These are phyloP conservation scores for Saturnia japonica DNA, from an alignment of 2,888 invertebrate species.

Conservation along the genomic window DNA sequence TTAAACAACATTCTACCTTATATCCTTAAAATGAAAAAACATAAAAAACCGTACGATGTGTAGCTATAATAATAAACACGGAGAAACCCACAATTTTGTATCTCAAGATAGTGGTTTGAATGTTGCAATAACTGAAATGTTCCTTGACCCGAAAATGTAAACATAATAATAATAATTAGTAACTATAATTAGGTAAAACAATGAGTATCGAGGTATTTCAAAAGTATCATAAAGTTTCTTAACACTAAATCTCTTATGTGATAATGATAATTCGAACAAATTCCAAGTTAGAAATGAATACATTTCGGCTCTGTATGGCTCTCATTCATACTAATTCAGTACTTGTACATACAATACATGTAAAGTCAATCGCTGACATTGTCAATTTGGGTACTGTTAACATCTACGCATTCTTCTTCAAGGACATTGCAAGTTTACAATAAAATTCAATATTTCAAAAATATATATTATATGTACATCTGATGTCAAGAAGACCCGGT, in stretches of 20 bases:
- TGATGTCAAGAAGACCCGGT: neutral
- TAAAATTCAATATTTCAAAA: neutral
- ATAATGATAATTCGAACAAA: too few relatives aligned
- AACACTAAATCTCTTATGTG: too few relatives aligned
- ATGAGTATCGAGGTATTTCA: neutral
- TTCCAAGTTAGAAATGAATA: too few relatives aligned
- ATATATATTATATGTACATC: neutral
- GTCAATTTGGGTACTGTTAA: neutral
- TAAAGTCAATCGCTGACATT: neutral
- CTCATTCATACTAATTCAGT: neutral
- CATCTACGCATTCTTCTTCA: neutral
- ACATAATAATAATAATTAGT: neutral
- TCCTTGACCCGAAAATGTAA: slow-evolving; percentile 5
- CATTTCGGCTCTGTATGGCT: too few relatives aligned
- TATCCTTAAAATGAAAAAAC: slow-evolving; percentile 3
- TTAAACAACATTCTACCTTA: neutral
- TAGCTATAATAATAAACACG: slow-evolving; percentile 2
- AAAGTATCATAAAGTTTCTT: neutral
- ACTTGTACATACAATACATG: neutral
- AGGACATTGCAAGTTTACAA: neutral
- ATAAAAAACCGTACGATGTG: slow-evolving; percentile 1
- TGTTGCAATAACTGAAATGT: slow-evolving; percentile 1
- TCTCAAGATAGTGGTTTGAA: slow-evolving; percentile 10
- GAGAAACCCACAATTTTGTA: slow-evolving; percentile 7
- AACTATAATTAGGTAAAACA: neutral